These are phyloP conservation scores for Chondrosia reniformis DNA, from an alignment of 37 sponge, comb jelly and placozoan species.

Conservation along the genomic window DNA sequence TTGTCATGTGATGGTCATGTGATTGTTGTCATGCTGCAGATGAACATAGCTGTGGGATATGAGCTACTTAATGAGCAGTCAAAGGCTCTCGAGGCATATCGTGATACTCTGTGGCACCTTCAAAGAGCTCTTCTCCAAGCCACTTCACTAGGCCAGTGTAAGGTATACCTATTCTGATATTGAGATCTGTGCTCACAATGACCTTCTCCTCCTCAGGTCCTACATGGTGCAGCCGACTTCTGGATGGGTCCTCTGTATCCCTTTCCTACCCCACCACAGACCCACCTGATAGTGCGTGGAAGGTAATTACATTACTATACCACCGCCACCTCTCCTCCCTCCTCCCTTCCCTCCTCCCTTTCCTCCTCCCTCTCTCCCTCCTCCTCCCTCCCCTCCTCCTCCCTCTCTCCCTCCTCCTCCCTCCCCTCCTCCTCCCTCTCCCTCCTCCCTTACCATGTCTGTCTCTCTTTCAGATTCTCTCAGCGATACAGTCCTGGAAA, in stretches of 20 bases:
- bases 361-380: neutral
- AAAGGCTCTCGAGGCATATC: constrained; percentile 44
- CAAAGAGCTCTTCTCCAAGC: too few relatives aligned
- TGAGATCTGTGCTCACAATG: too few relatives aligned
- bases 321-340: neutral
- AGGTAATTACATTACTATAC: neutral
- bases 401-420: neutral
- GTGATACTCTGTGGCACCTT: too few relatives aligned
- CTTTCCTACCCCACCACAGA: too few relatives aligned
- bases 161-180: too few relatives aligned
- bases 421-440: neutral
- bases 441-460: neutral
- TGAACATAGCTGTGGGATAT: constrained; percentile 54
- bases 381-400: neutral
- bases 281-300: too few relatives aligned
- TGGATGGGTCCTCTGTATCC: too few relatives aligned
- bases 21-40: constrained; percentile 15
- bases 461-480: neutral
- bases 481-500: constrained; percentile 1
- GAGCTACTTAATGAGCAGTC: constrained; percentile 57
- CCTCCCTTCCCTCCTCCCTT: neutral
- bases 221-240: too few relatives aligned
- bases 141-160: too few relatives aligned
- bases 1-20: too few relatives aligned
- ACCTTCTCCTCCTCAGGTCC: too few relatives aligned